These are phyloP conservation scores for Pardosa pseudoannulata DNA, from an alignment of 2,888 invertebrate genomes.

Conservation along the genomic window DNA sequence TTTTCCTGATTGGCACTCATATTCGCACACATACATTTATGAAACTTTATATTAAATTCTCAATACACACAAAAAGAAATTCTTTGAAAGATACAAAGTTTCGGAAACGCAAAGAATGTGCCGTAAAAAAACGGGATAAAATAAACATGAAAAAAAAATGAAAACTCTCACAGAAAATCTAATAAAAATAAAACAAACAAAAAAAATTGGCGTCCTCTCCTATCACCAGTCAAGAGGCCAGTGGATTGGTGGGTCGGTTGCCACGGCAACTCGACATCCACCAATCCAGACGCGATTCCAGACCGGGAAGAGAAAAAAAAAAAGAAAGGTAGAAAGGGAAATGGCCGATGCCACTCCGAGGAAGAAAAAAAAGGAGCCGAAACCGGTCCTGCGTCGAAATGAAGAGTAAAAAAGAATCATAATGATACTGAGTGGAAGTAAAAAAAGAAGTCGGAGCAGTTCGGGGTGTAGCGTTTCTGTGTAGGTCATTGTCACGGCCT, in stretches of 20 bases:
- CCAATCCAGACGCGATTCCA: conserved; percentile 46
- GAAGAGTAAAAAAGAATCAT: conserved; percentile 56
- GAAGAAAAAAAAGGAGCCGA: neutral
- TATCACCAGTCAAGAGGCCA: conserved; percentile 63
- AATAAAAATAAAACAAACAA: neutral
- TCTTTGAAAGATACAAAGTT: neutral
- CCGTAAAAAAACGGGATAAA: neutral
- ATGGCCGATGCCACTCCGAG: conserved; percentile 46
- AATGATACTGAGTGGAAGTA: conserved; percentile 40
- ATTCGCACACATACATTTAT: no score
- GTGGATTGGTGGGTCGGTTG: conserved; percentile 72
- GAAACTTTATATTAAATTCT: no score
- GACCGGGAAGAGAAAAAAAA: conserved; percentile 36
- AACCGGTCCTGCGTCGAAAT: conserved; percentile 34
- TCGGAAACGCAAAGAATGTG: neutral
- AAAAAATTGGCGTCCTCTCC: neutral
- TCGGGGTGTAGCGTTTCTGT: conserved; percentile 52
- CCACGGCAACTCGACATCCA: conserved; percentile 59
- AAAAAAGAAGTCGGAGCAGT: conserved; percentile 32
- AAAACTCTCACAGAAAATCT: no score
- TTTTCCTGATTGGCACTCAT: no score
- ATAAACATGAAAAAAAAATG: neutral
- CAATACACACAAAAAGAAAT: no score
- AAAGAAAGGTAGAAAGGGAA: conserved; percentile 65
- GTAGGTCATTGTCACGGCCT: conserved; percentile 72